Evolutionary conservation across 2,797 vertebrate species (phyloP), one percentile per base, ranked within the genome.

Genomic region (Anabas testudineus): DNA sequence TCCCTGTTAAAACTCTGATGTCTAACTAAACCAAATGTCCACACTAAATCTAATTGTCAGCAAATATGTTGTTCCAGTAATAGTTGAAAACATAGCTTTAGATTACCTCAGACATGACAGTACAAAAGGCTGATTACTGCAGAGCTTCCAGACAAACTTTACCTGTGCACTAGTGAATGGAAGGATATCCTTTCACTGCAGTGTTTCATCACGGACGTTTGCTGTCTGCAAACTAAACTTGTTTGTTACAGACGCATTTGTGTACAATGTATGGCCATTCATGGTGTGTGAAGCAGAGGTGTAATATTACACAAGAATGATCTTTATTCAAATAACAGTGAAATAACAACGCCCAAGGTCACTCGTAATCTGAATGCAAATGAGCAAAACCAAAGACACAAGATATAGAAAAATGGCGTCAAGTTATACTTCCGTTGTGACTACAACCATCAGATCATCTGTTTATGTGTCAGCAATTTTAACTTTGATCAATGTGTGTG

Each of bases 401-500:
- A 48, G 41, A 67, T 6, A 45, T 51, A 45, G 18, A 59, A 56
- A 64, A 24, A 60, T 39, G 21, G 43, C 8, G 32, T 69, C 45
- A 21, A 55, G 18, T 68, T 52, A 46, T 26, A 10, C 34, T 36
- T 30, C 10, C 39, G 6, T 53, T 61, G 42, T 62, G 32, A 54
- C 0, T 13, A 30, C 16, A 26, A 60, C 22, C 4, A 13, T 57
- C 16, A n/a, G 34, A 47, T 63, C 9, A 18, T 43, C 3, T 63
- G 21, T 48, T 18, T 24, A 49, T 22, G 70, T 51, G 55, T 65
- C 19, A 65, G 45, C 15, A 34, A 39, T 30, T 66, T 22, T 77
- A 45, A 56, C 34, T 49, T 42, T 51, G 67, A 74, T 80, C 22
- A 70, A 68, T 80, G 70, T 56, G 62, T 62, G 58, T 49, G 65